Percentiles rank a stretch among this genome's conserved stretches.
phyloP scores from a whole-genome alignment of 2,888 invertebrate species.

The Torymus tubicola region DNA sequence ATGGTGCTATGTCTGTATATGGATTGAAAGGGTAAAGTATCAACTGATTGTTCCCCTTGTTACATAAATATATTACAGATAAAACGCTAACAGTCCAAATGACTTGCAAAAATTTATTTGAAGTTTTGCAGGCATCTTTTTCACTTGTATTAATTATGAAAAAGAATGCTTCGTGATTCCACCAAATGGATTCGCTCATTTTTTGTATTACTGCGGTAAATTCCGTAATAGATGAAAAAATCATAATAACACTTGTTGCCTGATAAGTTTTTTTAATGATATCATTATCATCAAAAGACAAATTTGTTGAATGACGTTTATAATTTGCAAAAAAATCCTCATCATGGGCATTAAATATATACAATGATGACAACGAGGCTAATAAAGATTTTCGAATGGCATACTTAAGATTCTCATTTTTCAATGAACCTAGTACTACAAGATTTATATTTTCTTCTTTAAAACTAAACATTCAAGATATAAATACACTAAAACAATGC shows the following conservation, averaged over 20 bases:
- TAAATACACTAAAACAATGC: too few relatives aligned
- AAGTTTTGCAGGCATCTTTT: background rate
- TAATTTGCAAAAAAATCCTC: too few relatives aligned
- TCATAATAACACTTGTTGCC: background rate
- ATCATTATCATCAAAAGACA: too few relatives aligned
- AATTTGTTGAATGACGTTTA: too few relatives aligned
- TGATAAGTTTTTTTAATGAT: too few relatives aligned
- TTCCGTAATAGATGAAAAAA: background rate
- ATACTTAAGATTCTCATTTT: too few relatives aligned
- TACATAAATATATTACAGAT: constrained; percentile 3
- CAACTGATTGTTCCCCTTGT: background rate
- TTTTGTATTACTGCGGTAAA: background rate
- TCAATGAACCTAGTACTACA: too few relatives aligned
- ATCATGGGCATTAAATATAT: too few relatives aligned
- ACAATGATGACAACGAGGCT: too few relatives aligned
- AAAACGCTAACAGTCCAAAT: constrained; percentile 3
- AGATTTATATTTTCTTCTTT: too few relatives aligned
- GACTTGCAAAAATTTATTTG: background rate
- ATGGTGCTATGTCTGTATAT: background rate
- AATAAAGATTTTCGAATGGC: too few relatives aligned
- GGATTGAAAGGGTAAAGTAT: constrained; percentile 9
- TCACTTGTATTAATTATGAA: background rate
- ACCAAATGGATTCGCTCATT: constrained; percentile 4
- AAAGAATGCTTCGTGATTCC: background rate
- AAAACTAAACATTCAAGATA: too few relatives aligned